Percentiles rank a stretch among this genome's conserved stretches.
Conservation (phyloP, 1,140 invertebrate species). For the Hirudo medicinalis region DNA sequence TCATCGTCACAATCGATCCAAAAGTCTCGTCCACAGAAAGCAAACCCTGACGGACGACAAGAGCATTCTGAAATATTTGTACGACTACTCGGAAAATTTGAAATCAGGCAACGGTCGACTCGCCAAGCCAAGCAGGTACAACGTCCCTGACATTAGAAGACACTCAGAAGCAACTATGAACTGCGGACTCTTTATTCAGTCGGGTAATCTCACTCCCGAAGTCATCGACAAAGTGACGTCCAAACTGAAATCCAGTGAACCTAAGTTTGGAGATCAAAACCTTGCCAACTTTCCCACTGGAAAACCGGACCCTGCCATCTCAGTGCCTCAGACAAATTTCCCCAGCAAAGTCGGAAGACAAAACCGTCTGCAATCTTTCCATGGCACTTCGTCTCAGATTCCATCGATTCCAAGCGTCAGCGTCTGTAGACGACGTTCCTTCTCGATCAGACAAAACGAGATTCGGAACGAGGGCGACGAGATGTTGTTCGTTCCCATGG, state of each 20-base stretch:
- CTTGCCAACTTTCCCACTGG: too few relatives aligned
- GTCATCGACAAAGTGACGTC: not conserved
- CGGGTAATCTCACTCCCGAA: not conserved
- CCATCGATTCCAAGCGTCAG: not conserved
- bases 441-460: conserved; percentile 15
- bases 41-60: conserved; percentile 17
- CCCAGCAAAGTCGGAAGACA: too few relatives aligned
- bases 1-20: conserved; percentile 17
- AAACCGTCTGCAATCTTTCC: conserved; percentile 1
- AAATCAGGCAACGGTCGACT: not conserved
- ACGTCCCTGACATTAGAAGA: not conserved
- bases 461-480: conserved; percentile 21
- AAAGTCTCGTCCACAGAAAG: conserved; percentile 18
- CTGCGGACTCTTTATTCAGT: not conserved
- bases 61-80: conserved; percentile 16
- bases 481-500: not conserved
- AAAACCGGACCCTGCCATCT: too few relatives aligned
- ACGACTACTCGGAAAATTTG: conserved; percentile 18
- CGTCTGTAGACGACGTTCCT: conserved; percentile 19
- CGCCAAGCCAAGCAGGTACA: not conserved
- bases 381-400: not conserved
- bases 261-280: not conserved
- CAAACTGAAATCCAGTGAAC: not conserved
- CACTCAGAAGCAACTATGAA: conserved; percentile 10
- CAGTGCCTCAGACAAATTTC: not conserved